These are phyloP conservation scores for Drosophila orosa DNA, from an alignment of 1,140 invertebrate species.

Conservation along the genomic window DNA sequence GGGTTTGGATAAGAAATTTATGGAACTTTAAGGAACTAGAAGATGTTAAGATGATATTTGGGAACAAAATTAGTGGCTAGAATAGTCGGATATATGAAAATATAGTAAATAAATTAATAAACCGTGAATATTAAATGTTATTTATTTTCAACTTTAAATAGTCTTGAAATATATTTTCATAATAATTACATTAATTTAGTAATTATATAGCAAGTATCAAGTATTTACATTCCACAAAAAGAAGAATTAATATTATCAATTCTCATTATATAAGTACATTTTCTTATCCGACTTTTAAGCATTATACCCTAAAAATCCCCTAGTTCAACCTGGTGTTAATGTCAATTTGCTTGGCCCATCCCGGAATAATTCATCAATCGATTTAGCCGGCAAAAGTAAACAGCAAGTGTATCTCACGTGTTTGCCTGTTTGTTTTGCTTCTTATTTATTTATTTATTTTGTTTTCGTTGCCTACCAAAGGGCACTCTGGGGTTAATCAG, in stretches of 20 bases:
- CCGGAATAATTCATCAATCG: conserved; percentile 19
- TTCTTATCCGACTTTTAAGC: neutral
- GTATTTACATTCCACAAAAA: too few relatives aligned
- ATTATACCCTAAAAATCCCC: neutral
- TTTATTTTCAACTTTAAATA: neutral
- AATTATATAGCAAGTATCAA: too few relatives aligned
- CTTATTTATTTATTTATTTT: conserved; percentile 7
- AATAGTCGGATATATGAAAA: neutral
- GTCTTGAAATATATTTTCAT: neutral
- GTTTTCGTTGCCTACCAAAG: conserved; percentile 17
- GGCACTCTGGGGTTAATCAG: conserved; percentile 57
- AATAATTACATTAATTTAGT: neutral
- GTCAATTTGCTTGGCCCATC: neutral
- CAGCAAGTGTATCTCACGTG: conserved; percentile 24
- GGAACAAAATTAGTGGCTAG: neutral
- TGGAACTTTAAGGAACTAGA: neutral
- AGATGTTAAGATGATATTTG: too few relatives aligned
- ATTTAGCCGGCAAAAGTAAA: conserved; percentile 30
- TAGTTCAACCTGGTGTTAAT: conserved; percentile 6
- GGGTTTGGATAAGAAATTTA: neutral
- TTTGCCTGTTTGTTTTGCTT: conserved; percentile 19
- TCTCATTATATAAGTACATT: neutral
- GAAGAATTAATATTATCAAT: neutral
- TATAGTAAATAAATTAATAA: neutral
- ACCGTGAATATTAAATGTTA: neutral